Conservation (phyloP, 2,888 invertebrate genomes). For the Calameuta pallipes region DNA sequence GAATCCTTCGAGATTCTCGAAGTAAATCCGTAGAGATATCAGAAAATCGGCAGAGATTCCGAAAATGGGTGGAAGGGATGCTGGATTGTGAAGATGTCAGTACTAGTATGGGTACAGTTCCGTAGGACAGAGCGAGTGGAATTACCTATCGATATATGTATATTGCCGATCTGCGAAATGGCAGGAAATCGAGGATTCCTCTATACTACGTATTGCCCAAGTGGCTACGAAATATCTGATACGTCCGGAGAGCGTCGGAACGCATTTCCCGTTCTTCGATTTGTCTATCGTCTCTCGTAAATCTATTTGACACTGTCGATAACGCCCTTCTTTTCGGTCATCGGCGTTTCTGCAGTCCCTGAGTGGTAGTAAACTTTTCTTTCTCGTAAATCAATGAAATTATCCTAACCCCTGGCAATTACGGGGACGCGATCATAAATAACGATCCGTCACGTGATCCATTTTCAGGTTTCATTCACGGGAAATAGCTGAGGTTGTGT, state of each 20-base stretch:
- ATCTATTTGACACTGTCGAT: neutral
- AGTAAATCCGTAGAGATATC: neutral
- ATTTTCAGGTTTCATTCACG: neutral
- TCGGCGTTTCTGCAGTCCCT: neutral
- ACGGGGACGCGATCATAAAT: neutral
- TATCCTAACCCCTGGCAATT: neutral
- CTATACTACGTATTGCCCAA: neutral
- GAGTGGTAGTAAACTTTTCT: neutral
- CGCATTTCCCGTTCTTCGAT: neutral
- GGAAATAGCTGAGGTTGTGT: neutral
- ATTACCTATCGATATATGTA: neutral
- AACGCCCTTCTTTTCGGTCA: neutral
- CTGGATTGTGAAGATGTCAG: neutral
- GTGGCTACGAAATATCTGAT: neutral
- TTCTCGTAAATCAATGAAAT: neutral
- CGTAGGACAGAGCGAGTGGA: neutral
- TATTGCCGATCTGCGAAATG: neutral
- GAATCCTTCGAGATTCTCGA: neutral
- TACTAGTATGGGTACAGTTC: neutral
- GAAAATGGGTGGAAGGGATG: neutral
- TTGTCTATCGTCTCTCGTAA: neutral
- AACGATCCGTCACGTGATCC: neutral
- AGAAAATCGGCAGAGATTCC: neutral
- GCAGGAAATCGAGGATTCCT: neutral
- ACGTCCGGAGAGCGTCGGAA: neutral